These are phyloP conservation scores for Harpagoxenus sublaevis DNA, from an alignment of 2,888 invertebrate genomes.

Conservation along the genomic window DNA sequence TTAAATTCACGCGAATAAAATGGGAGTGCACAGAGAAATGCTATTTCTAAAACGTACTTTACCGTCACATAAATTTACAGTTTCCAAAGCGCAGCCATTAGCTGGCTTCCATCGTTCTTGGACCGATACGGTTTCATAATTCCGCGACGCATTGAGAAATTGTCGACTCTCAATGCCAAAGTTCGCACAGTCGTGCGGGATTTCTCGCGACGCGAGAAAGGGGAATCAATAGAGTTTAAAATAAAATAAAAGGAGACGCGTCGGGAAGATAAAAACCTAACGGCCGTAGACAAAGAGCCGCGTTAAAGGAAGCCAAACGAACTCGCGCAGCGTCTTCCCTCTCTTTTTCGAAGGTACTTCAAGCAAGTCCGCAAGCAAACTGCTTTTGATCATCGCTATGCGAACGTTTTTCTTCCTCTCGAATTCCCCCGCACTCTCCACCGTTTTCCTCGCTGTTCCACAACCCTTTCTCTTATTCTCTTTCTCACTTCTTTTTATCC, in stretches of 20 bases:
- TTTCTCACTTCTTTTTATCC: constrained; percentile 42
- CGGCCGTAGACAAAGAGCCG: constrained; percentile 71
- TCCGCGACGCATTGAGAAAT: constrained; percentile 39
- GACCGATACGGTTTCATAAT: constrained; percentile 48
- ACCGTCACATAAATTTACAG: neutral
- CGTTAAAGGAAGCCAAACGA: constrained; percentile 70
- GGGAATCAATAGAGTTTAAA: constrained; percentile 59
- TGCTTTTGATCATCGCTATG: constrained; percentile 79
- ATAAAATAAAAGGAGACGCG: constrained; percentile 52
- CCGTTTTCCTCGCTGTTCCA: constrained; percentile 41
- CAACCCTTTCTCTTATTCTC: constrained; percentile 41
- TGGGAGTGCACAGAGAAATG: neutral
- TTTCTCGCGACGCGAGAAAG: constrained; percentile 43
- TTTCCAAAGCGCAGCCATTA: neutral
- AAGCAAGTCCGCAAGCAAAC: constrained; percentile 78
- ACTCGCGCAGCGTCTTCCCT: constrained; percentile 63
- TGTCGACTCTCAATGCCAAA: constrained; percentile 10
- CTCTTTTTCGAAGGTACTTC: constrained; percentile 67
- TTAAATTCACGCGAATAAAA: neutral
- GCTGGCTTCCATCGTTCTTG: constrained; percentile 13
- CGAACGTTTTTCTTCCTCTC: constrained; percentile 69
- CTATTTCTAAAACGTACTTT: neutral
- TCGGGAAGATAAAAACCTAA: constrained; percentile 61
- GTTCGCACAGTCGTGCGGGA: constrained; percentile 49
- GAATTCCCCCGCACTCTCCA: constrained; percentile 43